These are phyloP conservation scores for Limnephilus lunatus DNA, from an alignment of 2,888 invertebrate genomes.

Conservation along the genomic window DNA sequence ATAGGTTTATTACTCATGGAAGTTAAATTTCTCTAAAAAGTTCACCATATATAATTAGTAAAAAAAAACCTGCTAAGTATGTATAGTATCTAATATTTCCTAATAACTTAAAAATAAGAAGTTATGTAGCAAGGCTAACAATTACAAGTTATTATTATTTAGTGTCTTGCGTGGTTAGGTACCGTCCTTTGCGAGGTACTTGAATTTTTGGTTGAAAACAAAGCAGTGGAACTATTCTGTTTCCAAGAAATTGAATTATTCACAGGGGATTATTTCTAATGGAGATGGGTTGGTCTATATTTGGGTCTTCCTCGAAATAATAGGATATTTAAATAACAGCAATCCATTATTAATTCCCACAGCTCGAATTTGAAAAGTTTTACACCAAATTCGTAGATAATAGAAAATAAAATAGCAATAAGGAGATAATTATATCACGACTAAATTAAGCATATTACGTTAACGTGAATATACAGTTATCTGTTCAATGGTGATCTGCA, in stretches of 20 bases:
- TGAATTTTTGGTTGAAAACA: neutral
- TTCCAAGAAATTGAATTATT: neutral
- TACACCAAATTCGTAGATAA: too few relatives aligned
- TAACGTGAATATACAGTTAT: too few relatives aligned
- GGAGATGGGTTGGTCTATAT: neutral
- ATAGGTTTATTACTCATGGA: neutral
- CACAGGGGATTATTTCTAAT: neutral
- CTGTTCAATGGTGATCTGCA: too few relatives aligned
- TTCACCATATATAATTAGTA: too few relatives aligned
- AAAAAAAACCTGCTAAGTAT: too few relatives aligned
- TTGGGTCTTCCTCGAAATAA: neutral
- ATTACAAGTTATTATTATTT: neutral
- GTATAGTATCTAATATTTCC: neutral
- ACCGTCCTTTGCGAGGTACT: neutral
- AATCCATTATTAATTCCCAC: neutral
- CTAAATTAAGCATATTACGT: too few relatives aligned
- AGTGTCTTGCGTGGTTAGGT: neutral
- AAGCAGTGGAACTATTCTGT: neutral
- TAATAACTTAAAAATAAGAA: neutral
- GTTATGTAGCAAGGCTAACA: neutral
- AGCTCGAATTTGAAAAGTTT: neutral
- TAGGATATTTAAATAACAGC: neutral
- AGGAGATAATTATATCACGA: too few relatives aligned
- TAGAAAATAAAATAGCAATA: too few relatives aligned
- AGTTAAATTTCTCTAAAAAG: neutral